Evolutionary conservation across 2,797 vertebrate species (phyloP).

Genomic region (Cygnus olor): DNA sequence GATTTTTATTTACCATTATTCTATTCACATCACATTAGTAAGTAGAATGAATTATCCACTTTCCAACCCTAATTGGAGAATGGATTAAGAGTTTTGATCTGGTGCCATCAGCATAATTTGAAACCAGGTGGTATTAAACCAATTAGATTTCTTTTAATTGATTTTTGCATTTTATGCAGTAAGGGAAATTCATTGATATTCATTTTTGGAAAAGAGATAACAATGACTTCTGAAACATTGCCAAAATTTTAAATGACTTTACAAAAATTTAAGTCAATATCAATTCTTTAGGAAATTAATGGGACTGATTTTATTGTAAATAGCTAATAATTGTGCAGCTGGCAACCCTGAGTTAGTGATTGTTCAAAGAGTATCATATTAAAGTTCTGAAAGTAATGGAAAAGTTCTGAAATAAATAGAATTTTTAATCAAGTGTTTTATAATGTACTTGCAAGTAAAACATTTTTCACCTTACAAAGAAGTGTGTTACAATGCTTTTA

Average conservation of each 20-base stretch:
- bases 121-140: constrained; percentile 52
- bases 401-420: background rate
- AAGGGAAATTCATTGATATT: constrained; percentile 37
- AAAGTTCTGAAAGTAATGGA: background rate
- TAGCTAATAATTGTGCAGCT: constrained; percentile 40
- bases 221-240: constrained; percentile 55
- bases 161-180: constrained; percentile 44
- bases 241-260: background rate
- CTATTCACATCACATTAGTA: background rate
- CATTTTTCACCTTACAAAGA: background rate
- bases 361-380: background rate
- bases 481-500: background rate
- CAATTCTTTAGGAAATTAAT: constrained; percentile 73
- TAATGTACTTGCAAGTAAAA: background rate
- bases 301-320: constrained; percentile 58
- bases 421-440: background rate
- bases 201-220: constrained; percentile 67
- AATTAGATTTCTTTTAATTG: constrained; percentile 56
- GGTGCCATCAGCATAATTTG: constrained; percentile 12
- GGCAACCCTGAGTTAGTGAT: background rate
- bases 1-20: background rate
- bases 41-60: background rate
- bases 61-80: background rate
- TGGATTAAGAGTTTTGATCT: background rate
- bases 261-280: constrained; percentile 69